Evolutionary conservation across 2,797 vertebrate species (phyloP).

Genomic region (Etheostoma perlongum): DNA sequence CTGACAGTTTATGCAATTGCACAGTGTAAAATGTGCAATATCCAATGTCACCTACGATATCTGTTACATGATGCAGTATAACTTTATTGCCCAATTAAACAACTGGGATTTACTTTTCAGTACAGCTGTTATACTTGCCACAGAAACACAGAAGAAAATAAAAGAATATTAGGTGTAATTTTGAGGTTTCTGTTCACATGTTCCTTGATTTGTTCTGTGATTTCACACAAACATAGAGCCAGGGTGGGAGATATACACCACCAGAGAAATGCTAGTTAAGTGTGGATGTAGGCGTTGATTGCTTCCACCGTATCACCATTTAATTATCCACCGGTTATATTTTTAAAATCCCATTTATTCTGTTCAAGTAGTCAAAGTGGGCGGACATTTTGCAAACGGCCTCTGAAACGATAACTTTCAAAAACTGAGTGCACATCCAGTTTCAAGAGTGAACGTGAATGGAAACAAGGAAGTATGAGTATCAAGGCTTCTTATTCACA

Average conservation of each 20-base stretch:
- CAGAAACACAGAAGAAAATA: not conserved
- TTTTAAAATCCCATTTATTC: not conserved
- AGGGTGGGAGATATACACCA: rapidly evolving
- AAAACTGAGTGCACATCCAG: not conserved
- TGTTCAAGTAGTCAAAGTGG: not conserved
- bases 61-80: not conserved
- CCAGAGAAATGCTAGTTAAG: not conserved
- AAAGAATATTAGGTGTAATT: not conserved
- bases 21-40: not conserved
- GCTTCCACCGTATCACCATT: not conserved
- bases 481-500: not conserved
- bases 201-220: not conserved
- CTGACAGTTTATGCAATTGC: not conserved
- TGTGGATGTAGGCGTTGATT: not conserved
- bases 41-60: no score
- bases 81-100: not conserved
- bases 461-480: not conserved
- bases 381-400: not conserved
- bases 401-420: conserved; percentile 15
- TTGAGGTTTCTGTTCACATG: not conserved
- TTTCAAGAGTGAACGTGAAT: not conserved
- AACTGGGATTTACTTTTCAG: not conserved
- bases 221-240: not conserved
- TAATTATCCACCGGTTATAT: conserved; percentile 34
- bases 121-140: not conserved